Evolutionary conservation across 2,888 invertebrate genomes (phyloP).

Genomic region (Ophonus ardosiacus): DNA sequence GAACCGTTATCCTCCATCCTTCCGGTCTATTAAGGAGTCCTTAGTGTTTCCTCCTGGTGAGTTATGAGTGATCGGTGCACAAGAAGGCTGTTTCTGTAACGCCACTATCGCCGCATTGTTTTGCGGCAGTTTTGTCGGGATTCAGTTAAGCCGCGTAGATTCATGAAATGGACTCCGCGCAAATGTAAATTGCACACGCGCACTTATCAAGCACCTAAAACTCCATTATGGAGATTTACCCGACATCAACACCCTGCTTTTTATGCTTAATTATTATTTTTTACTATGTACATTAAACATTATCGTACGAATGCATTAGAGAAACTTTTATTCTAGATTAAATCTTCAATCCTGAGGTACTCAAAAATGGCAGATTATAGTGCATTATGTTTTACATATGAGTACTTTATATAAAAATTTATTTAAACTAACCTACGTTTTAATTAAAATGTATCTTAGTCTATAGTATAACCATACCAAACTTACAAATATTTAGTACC

Average conservation of each 20-base stretch:
- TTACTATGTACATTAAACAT: background rate
- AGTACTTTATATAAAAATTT: no score
- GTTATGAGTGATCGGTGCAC: constrained; percentile 47
- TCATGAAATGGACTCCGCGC: constrained; percentile 5
- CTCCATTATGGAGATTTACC: constrained; percentile 1
- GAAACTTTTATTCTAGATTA: no score
- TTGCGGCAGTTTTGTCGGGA: constrained; percentile 7
- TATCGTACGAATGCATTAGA: no score
- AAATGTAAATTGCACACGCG: constrained; percentile 4
- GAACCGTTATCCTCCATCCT: constrained; percentile 31
- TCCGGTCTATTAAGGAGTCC: constrained; percentile 43
- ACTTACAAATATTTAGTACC: no score
- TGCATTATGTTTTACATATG: no score
- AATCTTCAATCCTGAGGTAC: no score
- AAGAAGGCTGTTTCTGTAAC: constrained; percentile 26
- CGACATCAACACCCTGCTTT: background rate
- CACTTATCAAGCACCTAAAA: background rate
- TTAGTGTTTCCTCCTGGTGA: constrained; percentile 20
- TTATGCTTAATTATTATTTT: background rate
- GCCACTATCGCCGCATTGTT: constrained; percentile 17
- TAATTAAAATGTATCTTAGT: no score
- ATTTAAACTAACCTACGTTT: no score
- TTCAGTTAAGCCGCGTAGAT: constrained; percentile 7
- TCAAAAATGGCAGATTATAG: no score
- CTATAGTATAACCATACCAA: no score